Evolutionary conservation across 2,113 vertebrate species (phyloP), one percentile per base, ranked within the genome.

Genomic region (Elanus axillaris): DNA sequence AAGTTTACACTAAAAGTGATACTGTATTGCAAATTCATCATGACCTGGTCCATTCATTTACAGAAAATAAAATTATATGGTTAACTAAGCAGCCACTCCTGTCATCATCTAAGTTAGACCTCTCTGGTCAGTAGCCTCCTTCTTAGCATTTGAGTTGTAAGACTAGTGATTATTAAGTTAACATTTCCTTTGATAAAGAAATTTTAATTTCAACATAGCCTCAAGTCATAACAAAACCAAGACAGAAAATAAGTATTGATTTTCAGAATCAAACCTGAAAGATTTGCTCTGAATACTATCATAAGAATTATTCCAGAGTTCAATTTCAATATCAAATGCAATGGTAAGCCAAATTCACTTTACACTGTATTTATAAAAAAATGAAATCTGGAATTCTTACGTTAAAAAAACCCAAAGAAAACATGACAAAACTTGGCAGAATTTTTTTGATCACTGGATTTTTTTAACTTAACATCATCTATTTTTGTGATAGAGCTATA

Each of bases 11-110:
- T 63, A 88, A 75, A 96, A 94, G 74, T 23, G n/a, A 93, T 93
- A 64, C 6, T 91, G 31, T 52, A 95, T 68, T 93, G 77, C 66
- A 95, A 96, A 73, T 95, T 94, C 69, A 93, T 87, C 18, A 20
- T 42, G 93, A 96, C 69, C 59, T 71, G 90, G 94, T 96, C 52
- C 88, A 71, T 96, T 95, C 58, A 88, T 76, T 94, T 93, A 91
- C n/a, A 90, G 97, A 97, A 97, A 97, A 94, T 66, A 79, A 95
- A 91, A 56, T 67, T 60, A 36, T 94, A 92, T 74, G 82, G 59
- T 94, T 92, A 96, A 64, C 20, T 92, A 96, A 93, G 97, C 92
- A 97, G 73, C 79, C 96, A 43, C 16, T 81, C 31, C 40, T n/a
- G 3, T 68, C 16, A 69, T 86, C 60, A 76, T 47, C 10, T 78